A percentile compares a stretch with the other conserved stretches of the same genome.
These are phyloP conservation scores for Tubulanus polymorphus DNA, from an alignment of 2,888 invertebrate species.

Conservation along the genomic window DNA sequence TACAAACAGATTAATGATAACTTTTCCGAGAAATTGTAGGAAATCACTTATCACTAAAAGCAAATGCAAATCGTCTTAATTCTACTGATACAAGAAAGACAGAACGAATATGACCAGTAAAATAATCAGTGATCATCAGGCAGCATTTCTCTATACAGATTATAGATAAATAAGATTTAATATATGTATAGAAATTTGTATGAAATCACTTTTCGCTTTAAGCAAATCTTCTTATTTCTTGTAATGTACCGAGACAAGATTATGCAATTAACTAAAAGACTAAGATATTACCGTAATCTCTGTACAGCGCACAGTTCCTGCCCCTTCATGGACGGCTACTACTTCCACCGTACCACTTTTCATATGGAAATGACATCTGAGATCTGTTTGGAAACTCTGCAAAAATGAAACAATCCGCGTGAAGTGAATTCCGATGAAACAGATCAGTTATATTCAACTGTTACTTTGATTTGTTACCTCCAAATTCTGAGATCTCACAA, in stretches of 20 bases:
- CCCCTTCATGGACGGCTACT: too few species aligned
- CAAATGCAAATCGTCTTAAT: too few species aligned
- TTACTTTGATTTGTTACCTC: conserved; percentile 55
- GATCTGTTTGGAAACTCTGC: conserved; percentile 41
- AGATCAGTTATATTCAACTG: too few species aligned
- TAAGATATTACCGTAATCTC: too few species aligned
- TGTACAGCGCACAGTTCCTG: too few species aligned
- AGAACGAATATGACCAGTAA: too few species aligned
- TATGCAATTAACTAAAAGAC: too few species aligned
- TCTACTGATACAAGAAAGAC: not conserved
- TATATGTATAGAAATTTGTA: not conserved
- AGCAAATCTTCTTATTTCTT: too few species aligned
- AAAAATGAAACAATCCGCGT: too few species aligned
- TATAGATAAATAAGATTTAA: not conserved
- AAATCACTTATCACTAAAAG: conserved; percentile 27
- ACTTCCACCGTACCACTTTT: conserved; percentile 22
- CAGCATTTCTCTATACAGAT: not conserved
- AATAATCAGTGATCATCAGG: not conserved
- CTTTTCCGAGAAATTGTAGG: not conserved
- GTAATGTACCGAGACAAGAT: too few species aligned
- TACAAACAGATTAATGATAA: not conserved
- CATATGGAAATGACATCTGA: conserved; percentile 58
- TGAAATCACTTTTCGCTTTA: conserved; percentile 24
- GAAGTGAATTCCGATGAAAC: too few species aligned
- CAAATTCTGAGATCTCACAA: conserved; percentile 91